Conservation (phyloP, 2,113 vertebrate species). For the Hoplias malabaricus region DNA sequence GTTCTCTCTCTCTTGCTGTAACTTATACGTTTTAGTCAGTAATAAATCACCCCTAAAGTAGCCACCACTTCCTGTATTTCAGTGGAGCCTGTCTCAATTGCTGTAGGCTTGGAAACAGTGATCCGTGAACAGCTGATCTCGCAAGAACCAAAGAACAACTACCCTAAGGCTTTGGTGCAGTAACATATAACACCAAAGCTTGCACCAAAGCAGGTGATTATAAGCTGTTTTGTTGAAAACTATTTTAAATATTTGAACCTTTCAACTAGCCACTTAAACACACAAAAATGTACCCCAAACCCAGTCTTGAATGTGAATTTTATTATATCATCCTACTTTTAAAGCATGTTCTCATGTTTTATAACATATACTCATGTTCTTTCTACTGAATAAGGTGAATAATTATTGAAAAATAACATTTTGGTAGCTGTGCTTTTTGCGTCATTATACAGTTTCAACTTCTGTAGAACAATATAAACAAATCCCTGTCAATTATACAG, state of each 20-base stretch:
- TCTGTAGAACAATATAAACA: conserved; percentile 21
- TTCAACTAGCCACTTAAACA: too few species aligned
- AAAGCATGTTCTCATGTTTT: too few species aligned
- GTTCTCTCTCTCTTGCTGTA: conserved; percentile 45
- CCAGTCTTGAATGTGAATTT: background rate
- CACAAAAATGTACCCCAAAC: background rate
- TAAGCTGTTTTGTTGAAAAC: too few species aligned
- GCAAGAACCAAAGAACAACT: background rate
- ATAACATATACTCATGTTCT: too few species aligned
- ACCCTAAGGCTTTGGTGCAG: background rate
- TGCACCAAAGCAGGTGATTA: too few species aligned
- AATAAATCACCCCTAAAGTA: conserved; percentile 60
- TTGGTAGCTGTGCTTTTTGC: background rate
- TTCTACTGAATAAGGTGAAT: too few species aligned
- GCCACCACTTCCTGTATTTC: conserved; percentile 12
- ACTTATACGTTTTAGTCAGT: conserved; percentile 40
- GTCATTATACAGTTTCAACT: conserved; percentile 14
- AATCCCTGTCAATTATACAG: conserved; percentile 32
- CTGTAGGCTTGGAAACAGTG: background rate
- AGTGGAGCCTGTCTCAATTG: background rate
- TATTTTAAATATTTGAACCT: too few species aligned
- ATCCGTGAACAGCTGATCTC: background rate
- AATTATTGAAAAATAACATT: background rate
- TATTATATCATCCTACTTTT: background rate
- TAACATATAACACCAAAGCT: background rate